Conservation (phyloP, 2,797 vertebrate species). For the Argyrosomus regius region DNA sequence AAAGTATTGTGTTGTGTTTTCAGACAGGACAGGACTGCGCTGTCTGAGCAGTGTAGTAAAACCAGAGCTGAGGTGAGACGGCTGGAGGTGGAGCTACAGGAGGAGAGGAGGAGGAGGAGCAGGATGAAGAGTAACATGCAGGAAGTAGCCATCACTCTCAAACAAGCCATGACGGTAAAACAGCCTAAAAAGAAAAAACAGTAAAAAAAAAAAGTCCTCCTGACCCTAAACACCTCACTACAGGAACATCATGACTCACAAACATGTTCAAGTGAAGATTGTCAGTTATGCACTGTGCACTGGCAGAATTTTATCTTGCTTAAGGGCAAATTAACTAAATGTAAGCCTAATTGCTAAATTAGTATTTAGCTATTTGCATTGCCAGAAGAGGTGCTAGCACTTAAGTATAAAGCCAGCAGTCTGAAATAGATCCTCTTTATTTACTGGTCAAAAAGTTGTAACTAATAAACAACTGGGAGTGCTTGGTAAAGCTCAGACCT, state of each 20-base stretch:
- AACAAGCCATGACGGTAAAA: constrained; percentile 74
- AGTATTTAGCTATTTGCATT: too few relatives aligned
- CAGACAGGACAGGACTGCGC: constrained; percentile 73
- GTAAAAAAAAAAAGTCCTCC: too few relatives aligned
- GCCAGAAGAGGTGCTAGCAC: too few relatives aligned
- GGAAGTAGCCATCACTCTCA: constrained; percentile 79
- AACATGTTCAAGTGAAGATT: neutral
- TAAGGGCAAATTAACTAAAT: neutral
- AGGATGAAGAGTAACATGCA: constrained; percentile 73
- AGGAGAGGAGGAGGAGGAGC: constrained; percentile 71
- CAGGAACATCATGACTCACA: neutral
- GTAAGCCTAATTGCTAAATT: neutral
- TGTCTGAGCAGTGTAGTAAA: constrained; percentile 53
- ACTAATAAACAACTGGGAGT: too few relatives aligned
- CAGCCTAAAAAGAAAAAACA: too few relatives aligned
- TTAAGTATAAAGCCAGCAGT: too few relatives aligned
- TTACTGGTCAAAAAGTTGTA: too few relatives aligned
- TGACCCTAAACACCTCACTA: rapidly evolving
- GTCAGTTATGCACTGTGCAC: neutral
- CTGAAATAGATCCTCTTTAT: too few relatives aligned
- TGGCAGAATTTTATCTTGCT: neutral
- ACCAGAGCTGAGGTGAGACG: constrained; percentile 19
- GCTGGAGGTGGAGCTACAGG: constrained; percentile 70
- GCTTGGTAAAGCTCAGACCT: too few relatives aligned
- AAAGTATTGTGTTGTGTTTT: neutral